Conservation (phyloP, 2,888 invertebrate genomes). For the Frankliniella intonsa region DNA sequence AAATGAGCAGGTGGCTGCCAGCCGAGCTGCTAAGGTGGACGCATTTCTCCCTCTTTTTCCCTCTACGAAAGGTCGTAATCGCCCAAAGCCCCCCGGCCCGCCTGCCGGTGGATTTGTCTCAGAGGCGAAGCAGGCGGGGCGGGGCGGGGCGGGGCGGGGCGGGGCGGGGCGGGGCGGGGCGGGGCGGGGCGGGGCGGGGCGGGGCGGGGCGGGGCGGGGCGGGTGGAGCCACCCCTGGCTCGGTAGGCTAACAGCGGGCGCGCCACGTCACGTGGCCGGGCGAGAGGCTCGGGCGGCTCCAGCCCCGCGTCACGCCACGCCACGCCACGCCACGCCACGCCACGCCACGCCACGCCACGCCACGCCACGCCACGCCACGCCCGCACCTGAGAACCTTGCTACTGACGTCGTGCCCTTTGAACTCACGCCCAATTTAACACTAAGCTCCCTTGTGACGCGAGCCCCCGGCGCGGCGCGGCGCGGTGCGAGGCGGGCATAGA, state of each 20-base stretch:
- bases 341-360: too few relatives aligned
- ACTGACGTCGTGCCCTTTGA: too few relatives aligned
- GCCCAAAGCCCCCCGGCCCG: not conserved
- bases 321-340: not conserved
- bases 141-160: not conserved
- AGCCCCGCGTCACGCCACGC: not conserved
- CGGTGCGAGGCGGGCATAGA: too few relatives aligned
- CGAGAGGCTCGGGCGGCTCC: not conserved
- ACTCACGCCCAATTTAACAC: too few relatives aligned
- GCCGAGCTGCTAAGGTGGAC: not conserved
- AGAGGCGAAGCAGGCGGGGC: not conserved
- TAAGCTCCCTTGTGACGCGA: too few relatives aligned
- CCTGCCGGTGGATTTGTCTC: not conserved
- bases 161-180: not conserved
- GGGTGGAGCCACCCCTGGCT: not conserved
- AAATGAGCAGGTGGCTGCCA: not conserved
- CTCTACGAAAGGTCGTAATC: not conserved
- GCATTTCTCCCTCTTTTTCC: not conserved
- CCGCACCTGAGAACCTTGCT: too few relatives aligned
- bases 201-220: not conserved
- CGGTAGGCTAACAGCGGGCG: too few relatives aligned
- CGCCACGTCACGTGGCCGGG: not conserved
- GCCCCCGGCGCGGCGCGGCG: too few relatives aligned
- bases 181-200: not conserved
- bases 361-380: too few relatives aligned